Percentiles rank a stretch among this genome's conserved stretches.
Conservation (phyloP, 2,797 vertebrate species). For the Leontocebus nigricollis region DNA sequence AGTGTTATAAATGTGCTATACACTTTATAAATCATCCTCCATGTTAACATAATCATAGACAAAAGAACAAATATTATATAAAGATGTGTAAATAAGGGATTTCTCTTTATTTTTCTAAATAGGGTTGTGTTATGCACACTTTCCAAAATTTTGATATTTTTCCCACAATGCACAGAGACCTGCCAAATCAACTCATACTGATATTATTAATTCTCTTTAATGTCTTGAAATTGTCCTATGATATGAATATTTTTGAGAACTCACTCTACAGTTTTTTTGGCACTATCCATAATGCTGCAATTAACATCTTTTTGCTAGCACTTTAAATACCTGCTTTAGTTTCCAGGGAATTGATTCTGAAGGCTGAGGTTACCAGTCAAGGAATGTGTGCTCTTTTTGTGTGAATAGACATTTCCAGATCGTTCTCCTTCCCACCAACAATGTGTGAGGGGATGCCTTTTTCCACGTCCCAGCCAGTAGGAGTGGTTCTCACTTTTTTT, state of each 20-base stretch:
- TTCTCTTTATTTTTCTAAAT: slow-evolving; percentile 35
- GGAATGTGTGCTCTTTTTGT: neutral
- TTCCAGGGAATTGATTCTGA: neutral
- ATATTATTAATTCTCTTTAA: neutral
- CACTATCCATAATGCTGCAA: neutral
- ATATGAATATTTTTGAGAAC: neutral
- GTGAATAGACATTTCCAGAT: neutral
- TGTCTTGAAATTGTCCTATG: neutral
- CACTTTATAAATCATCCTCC: neutral
- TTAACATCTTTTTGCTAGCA: neutral
- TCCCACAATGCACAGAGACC: neutral
- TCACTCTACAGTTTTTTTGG: neutral
- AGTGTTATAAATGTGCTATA: neutral
- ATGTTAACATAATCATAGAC: neutral
- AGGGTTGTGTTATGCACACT: neutral
- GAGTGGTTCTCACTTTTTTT: neutral
- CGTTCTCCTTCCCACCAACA: neutral
- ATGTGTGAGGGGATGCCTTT: neutral
- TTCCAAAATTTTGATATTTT: neutral
- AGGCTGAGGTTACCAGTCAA: neutral
- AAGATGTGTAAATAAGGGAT: neutral
- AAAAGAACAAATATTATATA: neutral
- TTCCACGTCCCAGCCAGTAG: neutral
- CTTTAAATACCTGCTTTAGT: neutral
- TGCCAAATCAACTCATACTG: neutral